These are phyloP conservation scores for Ibidorhyncha struthersii DNA, from an alignment of 2,113 vertebrate genomes.

Conservation along the genomic window DNA sequence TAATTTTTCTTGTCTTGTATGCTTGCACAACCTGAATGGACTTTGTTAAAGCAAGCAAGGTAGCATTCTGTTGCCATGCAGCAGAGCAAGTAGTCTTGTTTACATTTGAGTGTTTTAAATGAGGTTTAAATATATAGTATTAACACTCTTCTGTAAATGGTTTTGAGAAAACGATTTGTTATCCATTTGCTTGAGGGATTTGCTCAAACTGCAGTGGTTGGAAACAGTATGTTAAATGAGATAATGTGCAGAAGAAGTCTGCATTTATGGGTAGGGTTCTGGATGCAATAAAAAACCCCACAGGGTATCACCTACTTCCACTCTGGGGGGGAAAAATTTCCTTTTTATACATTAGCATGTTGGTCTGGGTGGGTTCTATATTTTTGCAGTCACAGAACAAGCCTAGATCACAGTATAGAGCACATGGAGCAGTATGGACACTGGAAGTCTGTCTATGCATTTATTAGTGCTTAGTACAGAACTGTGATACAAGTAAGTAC, in stretches of 20 bases:
- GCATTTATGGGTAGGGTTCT: neutral
- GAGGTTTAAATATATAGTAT: neutral
- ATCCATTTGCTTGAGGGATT: slow-evolving; percentile 4
- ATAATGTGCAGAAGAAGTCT: neutral
- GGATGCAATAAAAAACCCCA: neutral
- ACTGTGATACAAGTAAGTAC: rapidly evolving
- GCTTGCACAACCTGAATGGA: neutral
- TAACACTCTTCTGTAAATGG: neutral
- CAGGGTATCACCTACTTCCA: neutral
- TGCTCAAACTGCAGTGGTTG: neutral
- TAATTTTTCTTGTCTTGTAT: neutral
- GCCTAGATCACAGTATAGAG: neutral
- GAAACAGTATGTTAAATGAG: neutral
- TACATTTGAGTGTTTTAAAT: neutral
- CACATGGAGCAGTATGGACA: rapidly evolving
- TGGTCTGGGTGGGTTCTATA: neutral
- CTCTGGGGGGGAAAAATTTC: neutral
- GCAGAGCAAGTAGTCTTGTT: neutral
- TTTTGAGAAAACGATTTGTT: neutral
- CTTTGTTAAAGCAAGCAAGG: neutral
- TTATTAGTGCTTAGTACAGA: neutral
- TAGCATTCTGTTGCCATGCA: neutral
- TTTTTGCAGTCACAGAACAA: neutral
- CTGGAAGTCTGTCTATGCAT: neutral
- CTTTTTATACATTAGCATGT: neutral